Conservation (phyloP, 2,797 vertebrate genomes). For the Orestias chungarensis region DNA sequence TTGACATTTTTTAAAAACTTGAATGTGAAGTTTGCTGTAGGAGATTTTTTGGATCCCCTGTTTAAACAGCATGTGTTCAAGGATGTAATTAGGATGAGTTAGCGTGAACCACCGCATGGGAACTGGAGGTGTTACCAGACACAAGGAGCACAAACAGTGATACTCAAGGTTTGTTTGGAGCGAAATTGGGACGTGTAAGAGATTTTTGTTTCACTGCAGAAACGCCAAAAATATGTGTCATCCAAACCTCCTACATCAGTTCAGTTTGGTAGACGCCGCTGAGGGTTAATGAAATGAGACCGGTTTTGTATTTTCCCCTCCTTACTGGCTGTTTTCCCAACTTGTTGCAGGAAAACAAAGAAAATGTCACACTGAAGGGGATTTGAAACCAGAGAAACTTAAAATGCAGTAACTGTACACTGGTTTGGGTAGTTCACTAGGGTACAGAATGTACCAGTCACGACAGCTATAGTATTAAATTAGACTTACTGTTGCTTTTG, state of each 20-base stretch:
- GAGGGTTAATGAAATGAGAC: not conserved
- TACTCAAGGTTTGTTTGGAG: constrained; percentile 4
- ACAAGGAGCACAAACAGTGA: not conserved
- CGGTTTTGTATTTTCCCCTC: not conserved
- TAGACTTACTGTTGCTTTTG: no score
- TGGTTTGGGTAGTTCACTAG: not conserved
- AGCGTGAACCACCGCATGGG: constrained; percentile 14
- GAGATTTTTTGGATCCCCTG: not conserved
- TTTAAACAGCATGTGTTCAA: not conserved
- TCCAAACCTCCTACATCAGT: not conserved
- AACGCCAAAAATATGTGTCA: not conserved
- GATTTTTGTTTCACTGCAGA: not conserved
- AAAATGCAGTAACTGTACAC: not conserved
- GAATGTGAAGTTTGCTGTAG: constrained; percentile 36
- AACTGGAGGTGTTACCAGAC: constrained; percentile 18
- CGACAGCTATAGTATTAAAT: not conserved
- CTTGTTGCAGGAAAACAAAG: not conserved
- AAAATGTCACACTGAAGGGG: not conserved
- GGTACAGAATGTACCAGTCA: not conserved
- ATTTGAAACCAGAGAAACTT: not conserved
- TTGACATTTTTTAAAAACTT: constrained; percentile 53
- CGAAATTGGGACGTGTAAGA: constrained; percentile 5
- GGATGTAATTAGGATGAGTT: constrained; percentile 20
- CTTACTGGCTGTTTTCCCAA: not conserved
- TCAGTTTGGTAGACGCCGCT: not conserved